Evolutionary conservation across 2,113 vertebrate genomes (phyloP).

Genomic region (Cavia aperea): DNA sequence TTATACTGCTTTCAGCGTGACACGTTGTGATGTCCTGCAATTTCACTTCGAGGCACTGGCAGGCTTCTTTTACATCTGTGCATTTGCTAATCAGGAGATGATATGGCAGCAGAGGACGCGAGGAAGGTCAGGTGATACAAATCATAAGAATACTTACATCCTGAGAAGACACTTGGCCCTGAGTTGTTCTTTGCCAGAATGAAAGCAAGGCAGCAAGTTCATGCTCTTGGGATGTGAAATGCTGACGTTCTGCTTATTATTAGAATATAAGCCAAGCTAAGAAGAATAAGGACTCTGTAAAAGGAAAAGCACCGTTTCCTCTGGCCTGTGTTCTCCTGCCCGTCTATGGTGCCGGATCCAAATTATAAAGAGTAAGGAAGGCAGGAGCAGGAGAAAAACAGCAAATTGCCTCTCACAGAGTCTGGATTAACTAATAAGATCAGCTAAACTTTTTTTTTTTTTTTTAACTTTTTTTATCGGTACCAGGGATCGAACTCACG

Average conservation of each 20-base stretch:
- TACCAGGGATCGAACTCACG: too few relatives aligned
- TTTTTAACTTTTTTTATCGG: too few relatives aligned
- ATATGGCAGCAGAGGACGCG: background rate
- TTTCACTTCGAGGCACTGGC: slow-evolving; percentile 51
- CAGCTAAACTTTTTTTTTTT: slow-evolving; percentile 43
- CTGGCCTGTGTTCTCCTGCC: background rate
- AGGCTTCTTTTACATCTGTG: background rate
- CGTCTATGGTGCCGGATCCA: background rate
- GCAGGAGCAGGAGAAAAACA: background rate
- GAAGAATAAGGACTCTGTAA: background rate
- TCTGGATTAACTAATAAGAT: slow-evolving; percentile 60
- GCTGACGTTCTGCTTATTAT: background rate
- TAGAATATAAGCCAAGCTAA: background rate
- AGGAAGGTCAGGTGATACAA: background rate
- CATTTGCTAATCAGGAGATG: background rate
- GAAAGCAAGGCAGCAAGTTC: slow-evolving; percentile 23
- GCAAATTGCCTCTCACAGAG: background rate
- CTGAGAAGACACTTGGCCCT: rapidly evolving
- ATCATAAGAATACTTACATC: background rate
- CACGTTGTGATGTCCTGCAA: background rate
- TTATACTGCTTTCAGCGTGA: slow-evolving; percentile 30
- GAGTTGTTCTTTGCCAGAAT: background rate
- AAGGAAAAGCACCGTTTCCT: background rate
- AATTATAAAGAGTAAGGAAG: background rate
- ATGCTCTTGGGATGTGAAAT: background rate